Conservation (phyloP, 2,797 vertebrate genomes). For the Anguilla marmorata region DNA sequence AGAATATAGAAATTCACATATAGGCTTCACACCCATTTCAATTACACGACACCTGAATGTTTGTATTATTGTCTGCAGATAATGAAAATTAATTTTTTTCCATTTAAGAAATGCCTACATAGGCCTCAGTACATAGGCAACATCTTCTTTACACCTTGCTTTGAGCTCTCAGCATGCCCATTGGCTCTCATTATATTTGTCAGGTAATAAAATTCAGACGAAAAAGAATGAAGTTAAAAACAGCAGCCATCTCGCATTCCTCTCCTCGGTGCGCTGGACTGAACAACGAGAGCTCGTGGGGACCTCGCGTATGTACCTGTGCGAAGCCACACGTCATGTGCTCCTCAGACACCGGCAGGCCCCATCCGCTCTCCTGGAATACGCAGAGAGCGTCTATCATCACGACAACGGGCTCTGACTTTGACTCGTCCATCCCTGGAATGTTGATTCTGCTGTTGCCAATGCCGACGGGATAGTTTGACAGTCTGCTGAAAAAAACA, state of each 20-base stretch:
- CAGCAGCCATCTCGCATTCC: not conserved
- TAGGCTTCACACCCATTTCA: no score
- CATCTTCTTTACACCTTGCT: not conserved
- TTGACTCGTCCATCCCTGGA: slow-evolving; percentile 58
- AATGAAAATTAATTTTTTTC: no score
- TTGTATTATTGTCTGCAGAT: no score
- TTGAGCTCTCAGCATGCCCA: not conserved
- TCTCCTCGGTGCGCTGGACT: not conserved
- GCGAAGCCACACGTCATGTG: not conserved
- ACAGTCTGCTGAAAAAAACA: slow-evolving; percentile 65
- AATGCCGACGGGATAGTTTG: slow-evolving; percentile 84
- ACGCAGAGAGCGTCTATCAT: not conserved
- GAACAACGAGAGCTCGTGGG: not conserved
- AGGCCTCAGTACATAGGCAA: not conserved
- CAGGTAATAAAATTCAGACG: not conserved
- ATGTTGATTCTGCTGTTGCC: slow-evolving; percentile 81
- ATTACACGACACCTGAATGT: no score
- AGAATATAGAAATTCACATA: no score
- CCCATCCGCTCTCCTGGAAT: not conserved
- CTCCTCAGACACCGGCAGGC: not conserved
- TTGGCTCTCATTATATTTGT: not conserved
- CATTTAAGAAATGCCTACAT: not conserved
- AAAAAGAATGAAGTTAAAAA: not conserved
- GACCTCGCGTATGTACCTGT: not conserved
- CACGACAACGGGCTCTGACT: not conserved